phyloP scores from a whole-genome alignment of 2,888 invertebrate genomes.

The Drosophila prolongata region DNA sequence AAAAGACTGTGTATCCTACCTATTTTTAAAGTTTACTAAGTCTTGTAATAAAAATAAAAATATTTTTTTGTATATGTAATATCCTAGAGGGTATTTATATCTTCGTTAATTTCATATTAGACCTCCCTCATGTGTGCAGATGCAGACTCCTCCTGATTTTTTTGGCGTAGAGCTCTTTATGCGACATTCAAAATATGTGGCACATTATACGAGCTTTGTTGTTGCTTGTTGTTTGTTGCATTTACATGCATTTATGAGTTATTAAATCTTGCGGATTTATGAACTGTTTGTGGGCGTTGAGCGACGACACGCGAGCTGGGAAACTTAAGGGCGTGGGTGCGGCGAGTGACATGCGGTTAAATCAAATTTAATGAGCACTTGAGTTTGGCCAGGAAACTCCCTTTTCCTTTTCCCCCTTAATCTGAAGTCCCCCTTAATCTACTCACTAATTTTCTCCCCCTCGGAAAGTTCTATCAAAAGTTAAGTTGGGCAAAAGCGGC shows the following conservation, averaged over 20 bases:
- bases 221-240: slow-evolving; percentile 48
- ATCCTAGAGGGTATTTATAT: not conserved
- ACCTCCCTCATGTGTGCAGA: slow-evolving; percentile 12
- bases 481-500: slow-evolving; percentile 25
- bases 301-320: slow-evolving; percentile 75
- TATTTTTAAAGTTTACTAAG: not conserved
- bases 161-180: slow-evolving; percentile 38
- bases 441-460: slow-evolving; percentile 3
- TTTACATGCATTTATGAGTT: slow-evolving; percentile 78
- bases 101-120: not conserved
- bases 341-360: slow-evolving; percentile 60
- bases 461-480: slow-evolving; percentile 31
- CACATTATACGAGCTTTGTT: slow-evolving; percentile 64
- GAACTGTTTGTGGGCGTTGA: slow-evolving; percentile 54
- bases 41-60: no score
- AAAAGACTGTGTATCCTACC: no score
- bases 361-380: slow-evolving; percentile 60
- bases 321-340: slow-evolving; percentile 57
- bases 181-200: slow-evolving; percentile 76
- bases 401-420: not conserved
- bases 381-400: slow-evolving; percentile 16
- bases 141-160: slow-evolving; percentile 22
- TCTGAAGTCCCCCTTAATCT: slow-evolving; percentile 6
- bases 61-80: no score
- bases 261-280: slow-evolving; percentile 77